Conservation (phyloP, 2,888 invertebrate genomes). For the Heliconius ethilla region DNA sequence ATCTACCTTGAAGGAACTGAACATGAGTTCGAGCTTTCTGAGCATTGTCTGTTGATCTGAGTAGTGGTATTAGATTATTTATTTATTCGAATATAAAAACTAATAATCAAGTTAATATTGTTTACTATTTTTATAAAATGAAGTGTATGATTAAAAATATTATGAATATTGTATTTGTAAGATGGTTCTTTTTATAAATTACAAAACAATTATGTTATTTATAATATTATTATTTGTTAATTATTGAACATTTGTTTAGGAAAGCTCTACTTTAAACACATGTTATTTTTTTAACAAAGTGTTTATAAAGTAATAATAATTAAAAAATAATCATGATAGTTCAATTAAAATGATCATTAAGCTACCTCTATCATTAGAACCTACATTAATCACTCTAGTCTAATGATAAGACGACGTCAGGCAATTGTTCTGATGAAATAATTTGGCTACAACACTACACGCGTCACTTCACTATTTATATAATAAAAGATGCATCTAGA, state of each 20-base stretch:
- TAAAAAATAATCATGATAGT: conserved; percentile 7
- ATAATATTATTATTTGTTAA: too few species aligned
- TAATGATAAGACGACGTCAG: conserved; percentile 31
- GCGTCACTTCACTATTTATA: conserved; percentile 38
- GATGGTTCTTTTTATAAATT: too few species aligned
- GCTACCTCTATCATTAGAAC: conserved; percentile 15
- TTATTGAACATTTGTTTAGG: neutral
- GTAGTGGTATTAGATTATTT: neutral
- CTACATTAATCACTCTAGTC: conserved; percentile 27
- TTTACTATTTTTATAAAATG: neutral
- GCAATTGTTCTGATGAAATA: conserved; percentile 37
- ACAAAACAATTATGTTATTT: too few species aligned
- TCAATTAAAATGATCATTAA: conserved; percentile 25
- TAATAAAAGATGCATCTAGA: conserved; percentile 24
- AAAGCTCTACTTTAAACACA: neutral
- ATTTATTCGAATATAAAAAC: neutral
- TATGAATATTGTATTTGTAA: too few species aligned
- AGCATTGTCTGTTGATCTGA: too few species aligned
- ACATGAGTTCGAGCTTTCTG: too few species aligned
- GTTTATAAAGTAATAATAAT: neutral
- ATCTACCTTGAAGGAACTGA: neutral
- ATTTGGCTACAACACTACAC: conserved; percentile 31
- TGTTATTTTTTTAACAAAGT: neutral
- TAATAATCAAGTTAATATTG: neutral
- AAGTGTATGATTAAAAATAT: too few species aligned